Evolutionary conservation across 2,113 vertebrate genomes (phyloP).

Genomic region (Ciconia stormi): DNA sequence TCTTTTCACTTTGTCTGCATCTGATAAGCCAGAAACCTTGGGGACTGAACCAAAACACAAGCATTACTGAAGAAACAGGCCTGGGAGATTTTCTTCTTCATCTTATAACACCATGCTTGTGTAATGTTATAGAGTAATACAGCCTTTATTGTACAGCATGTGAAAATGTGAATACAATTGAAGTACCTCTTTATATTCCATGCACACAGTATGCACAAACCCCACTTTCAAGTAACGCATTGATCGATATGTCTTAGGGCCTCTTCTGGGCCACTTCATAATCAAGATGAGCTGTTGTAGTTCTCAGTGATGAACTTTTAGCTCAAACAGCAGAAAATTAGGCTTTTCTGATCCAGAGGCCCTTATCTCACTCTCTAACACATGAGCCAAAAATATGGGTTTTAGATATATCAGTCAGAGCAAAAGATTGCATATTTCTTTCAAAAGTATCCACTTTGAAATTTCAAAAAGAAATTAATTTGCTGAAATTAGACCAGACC

Average conservation of each 20-base stretch:
- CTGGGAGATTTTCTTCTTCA: constrained; percentile 26
- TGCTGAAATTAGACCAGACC: background rate
- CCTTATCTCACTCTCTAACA: background rate
- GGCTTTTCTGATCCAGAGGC: background rate
- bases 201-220: background rate
- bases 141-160: background rate
- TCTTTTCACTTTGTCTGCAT: constrained; percentile 64
- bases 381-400: background rate
- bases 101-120: background rate
- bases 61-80: background rate
- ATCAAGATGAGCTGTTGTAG: background rate
- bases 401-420: background rate
- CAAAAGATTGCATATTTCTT: background rate
- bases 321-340: background rate
- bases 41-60: constrained; percentile 53
- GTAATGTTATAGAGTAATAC: background rate
- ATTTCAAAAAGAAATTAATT: background rate
- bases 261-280: background rate
- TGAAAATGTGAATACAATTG: background rate
- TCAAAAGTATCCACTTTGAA: background rate
- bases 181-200: background rate
- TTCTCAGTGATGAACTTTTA: background rate
- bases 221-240: background rate
- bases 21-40: constrained; percentile 58
- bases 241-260: background rate